Percentiles rank a stretch among this genome's conserved stretches.
Conservation (phyloP, 2,888 invertebrate species). For the Stenoptilia bipunctidactyla region DNA sequence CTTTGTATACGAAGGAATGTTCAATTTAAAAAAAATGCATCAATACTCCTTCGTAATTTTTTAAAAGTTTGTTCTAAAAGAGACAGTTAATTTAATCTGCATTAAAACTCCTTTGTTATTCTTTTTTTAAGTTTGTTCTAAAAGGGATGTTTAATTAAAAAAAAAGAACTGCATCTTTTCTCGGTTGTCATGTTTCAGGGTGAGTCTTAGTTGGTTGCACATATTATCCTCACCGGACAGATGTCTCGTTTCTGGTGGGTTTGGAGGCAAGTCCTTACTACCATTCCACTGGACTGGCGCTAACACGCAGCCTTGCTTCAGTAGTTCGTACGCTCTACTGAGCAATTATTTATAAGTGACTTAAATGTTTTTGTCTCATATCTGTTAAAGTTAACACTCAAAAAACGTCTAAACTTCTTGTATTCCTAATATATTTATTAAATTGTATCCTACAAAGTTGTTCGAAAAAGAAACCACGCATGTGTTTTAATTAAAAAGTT, state of each 20-base stretch:
- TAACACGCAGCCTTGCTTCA: constrained; percentile 55
- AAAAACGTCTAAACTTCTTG: too few species aligned
- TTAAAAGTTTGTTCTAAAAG: too few species aligned
- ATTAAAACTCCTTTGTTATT: constrained; percentile 39
- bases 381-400: too few species aligned
- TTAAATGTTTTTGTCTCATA: constrained; percentile 29
- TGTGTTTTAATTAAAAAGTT: constrained; percentile 33
- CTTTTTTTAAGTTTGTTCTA: too few species aligned
- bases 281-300: constrained; percentile 7
- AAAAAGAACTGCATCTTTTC: too few species aligned
- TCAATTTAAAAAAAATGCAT: too few species aligned
- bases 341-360: constrained; percentile 43
- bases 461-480: too few species aligned
- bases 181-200: neutral
- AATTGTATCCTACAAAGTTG: neutral
- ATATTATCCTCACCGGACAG: constrained; percentile 32
- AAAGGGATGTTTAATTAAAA: too few species aligned
- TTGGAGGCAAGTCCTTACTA: constrained; percentile 27
- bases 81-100: too few species aligned
- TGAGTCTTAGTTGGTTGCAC: constrained; percentile 27
- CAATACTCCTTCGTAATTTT: too few species aligned
- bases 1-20: too few species aligned
- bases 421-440: too few species aligned
- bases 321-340: constrained; percentile 47
- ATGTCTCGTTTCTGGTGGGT: constrained; percentile 46